Evolutionary conservation across 37 sponge, comb jelly and placozoan species (phyloP).

Genomic region (Axinella damicornis): DNA sequence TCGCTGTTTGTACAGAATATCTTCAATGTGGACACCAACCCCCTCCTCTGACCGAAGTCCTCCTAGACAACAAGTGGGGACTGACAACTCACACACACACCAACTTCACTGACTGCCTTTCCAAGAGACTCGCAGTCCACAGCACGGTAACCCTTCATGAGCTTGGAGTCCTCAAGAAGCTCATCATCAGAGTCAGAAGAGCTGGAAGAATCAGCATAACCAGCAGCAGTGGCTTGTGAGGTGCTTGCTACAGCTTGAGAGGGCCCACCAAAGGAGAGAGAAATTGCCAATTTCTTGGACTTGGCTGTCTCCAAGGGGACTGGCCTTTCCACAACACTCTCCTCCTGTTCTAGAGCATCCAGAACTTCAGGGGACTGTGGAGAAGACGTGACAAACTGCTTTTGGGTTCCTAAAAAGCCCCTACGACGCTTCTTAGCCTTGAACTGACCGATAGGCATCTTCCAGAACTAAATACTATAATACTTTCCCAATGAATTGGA

Average conservation of each 20-base stretch:
- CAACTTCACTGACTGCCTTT: background rate
- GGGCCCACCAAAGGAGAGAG: conserved; percentile 3
- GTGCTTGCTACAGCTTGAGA: background rate
- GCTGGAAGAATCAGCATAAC: background rate
- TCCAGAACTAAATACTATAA: too few relatives aligned
- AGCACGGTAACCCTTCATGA: conserved; percentile 3
- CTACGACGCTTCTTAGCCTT: background rate
- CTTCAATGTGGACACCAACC: too few relatives aligned
- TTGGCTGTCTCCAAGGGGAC: conserved; percentile 30
- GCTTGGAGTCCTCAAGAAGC: conserved; percentile 6
- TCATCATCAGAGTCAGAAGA: conserved; percentile 5
- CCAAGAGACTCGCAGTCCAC: background rate
- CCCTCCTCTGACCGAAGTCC: background rate
- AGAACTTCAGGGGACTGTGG: background rate
- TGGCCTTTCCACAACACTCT: conserved; percentile 24
- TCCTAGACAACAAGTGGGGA: background rate
- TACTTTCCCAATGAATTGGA: too few relatives aligned
- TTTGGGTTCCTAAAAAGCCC: background rate
- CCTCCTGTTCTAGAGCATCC: background rate
- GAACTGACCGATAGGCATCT: background rate
- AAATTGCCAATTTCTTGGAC: conserved; percentile 32
- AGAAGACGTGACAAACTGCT: background rate
- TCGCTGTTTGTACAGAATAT: background rate
- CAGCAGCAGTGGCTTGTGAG: background rate
- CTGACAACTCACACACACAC: background rate